These are phyloP conservation scores for Pangasius sanitwongsei DNA, from an alignment of 2,797 vertebrate genomes.

Conservation along the genomic window DNA sequence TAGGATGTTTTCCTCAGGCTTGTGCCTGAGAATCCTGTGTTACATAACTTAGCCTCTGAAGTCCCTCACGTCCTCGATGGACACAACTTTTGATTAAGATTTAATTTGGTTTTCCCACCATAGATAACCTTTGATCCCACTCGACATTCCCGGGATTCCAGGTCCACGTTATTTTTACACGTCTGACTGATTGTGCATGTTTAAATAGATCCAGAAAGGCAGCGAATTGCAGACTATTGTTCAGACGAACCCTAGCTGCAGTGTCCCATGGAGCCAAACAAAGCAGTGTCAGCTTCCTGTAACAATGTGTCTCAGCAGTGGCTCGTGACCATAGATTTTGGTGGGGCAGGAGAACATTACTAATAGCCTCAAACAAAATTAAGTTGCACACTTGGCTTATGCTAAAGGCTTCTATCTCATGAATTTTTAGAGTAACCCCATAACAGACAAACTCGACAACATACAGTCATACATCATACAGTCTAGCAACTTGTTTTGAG, in stretches of 20 bases:
- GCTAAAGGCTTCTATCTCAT: not conserved
- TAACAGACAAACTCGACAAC: not conserved
- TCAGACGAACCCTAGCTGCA: not conserved
- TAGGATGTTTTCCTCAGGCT: conserved; percentile 44
- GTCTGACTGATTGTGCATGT: not conserved
- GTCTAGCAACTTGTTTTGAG: not conserved
- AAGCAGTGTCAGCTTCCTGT: conserved; percentile 17
- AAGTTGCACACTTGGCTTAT: not conserved
- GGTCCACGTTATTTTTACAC: not conserved
- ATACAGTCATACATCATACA: not conserved
- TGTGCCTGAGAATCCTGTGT: conserved; percentile 65
- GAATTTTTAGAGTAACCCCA: not conserved
- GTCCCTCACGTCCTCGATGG: conserved; percentile 21
- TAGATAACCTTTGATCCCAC: conserved; percentile 4
- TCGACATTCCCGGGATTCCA: conserved; percentile 17
- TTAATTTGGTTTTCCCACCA: conserved; percentile 19
- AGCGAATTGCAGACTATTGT: conserved; percentile 21
- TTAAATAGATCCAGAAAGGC: conserved; percentile 28
- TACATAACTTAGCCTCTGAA: conserved; percentile 58
- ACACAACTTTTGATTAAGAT: not conserved
- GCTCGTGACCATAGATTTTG: not conserved
- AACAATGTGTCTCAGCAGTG: conserved; percentile 2
- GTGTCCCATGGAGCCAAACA: conserved; percentile 17
- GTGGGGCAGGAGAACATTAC: not conserved
- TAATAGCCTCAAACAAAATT: not conserved